phyloP scores from a whole-genome alignment of 92 coral and sea anemone species.

The Nematostella vectensis region DNA sequence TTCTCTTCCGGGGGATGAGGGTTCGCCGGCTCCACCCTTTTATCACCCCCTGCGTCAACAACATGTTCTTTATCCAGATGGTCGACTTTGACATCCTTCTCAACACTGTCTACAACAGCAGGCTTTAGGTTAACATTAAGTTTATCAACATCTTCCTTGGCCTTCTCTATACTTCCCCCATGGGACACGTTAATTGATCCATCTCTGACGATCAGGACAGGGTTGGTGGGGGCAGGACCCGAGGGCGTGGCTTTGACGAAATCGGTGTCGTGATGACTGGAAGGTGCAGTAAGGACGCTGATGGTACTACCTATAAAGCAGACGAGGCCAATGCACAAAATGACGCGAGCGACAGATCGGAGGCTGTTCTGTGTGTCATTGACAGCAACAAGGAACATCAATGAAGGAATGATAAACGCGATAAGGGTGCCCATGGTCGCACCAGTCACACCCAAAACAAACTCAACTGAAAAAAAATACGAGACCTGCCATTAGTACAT shows the following conservation, averaged over 20 bases:
- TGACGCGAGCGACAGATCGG: conserved; percentile 55
- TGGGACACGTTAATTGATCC: conserved; percentile 6
- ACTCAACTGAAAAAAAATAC: conserved; percentile 65
- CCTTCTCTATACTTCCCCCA: conserved; percentile 14
- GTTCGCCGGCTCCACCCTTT: conserved; percentile 70
- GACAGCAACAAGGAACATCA: conserved; percentile 61
- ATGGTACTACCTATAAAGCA: conserved; percentile 65
- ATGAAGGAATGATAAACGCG: conserved; percentile 70
- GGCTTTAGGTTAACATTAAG: neutral
- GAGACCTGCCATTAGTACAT: too few species aligned
- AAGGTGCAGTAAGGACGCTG: conserved; percentile 42
- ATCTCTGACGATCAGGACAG: conserved; percentile 9
- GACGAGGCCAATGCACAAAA: conserved; percentile 43
- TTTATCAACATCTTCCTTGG: conserved; percentile 3
- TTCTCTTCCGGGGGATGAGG: conserved; percentile 63
- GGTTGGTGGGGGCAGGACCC: conserved; percentile 35
- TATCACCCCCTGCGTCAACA: conserved; percentile 24
- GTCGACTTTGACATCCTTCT: conserved; percentile 3
- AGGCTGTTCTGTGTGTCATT: conserved; percentile 50
- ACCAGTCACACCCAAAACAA: conserved; percentile 89
- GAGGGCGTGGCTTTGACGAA: conserved; percentile 39
- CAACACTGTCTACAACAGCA: neutral
- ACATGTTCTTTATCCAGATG: conserved; percentile 12
- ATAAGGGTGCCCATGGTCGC: conserved; percentile 93
- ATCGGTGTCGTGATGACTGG: conserved; percentile 26